Base-by-base conservation (phyloP, 2,797 vertebrate species). In the Glyptemys insculpta region DNA sequence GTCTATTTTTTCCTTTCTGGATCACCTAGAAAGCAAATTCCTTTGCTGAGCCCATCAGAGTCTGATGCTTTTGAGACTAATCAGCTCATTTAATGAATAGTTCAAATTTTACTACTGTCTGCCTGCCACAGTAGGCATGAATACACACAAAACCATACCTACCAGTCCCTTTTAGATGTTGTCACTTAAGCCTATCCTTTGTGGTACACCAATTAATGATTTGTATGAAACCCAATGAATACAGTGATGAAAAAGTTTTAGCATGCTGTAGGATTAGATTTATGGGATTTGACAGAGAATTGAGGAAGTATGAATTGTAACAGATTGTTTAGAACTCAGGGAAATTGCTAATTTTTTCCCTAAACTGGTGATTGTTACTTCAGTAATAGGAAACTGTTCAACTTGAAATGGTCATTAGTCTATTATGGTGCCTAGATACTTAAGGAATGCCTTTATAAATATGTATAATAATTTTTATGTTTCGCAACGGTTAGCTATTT, bases 401-500 rank as follows among this genome's bases (percentile, higher is more conserved):
- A n/a, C 47, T 87, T 91, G n/a, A 96, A 86, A 54, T 86, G 50
- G 44, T 78, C 14, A 78, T 76, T 76, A 29, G 3, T 29, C 92
- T 81, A 47, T 85, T 25, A 1, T 49, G 72, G 6, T 0, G 29
- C 27, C 25, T 54, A 82, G 27, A 12, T 44, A 1, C 83, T 94
- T 96, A 53, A 8, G 29, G 78, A 85, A 31, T 90, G 56, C 85
- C 85, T 79, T 27, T 49, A 15, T 29, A 76, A 76, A 76, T 15
- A 16, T 47, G 15, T 44, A 5, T 29, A 78, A 49, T 27, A 21
- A 27, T 87, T 86, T 93, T 92, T 87, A 2, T 59, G n/a, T 92
- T 84, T 23, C 56, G 4, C 41, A 47, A 19, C 68, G 79, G 27
- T 9, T 54, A 49, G 47, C 15, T 80, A 49, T 8, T 85, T 82